Evolutionary conservation across 2,113 vertebrate genomes (phyloP).

Genomic region (Sander vitreus): DNA sequence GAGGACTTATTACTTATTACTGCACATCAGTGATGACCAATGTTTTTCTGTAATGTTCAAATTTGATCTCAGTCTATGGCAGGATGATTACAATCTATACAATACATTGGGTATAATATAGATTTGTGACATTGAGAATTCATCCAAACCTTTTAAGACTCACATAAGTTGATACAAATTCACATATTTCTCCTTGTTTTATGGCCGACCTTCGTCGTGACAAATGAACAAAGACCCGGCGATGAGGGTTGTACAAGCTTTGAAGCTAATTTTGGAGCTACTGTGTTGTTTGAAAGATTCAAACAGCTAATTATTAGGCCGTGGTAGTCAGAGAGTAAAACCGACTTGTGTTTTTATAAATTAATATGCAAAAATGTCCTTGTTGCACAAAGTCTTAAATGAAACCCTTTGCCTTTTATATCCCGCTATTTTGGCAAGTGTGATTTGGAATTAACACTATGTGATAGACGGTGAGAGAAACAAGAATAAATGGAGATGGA

Average conservation of each 20-base stretch:
- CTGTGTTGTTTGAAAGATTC: slow-evolving; percentile 35
- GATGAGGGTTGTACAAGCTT: slow-evolving; percentile 2
- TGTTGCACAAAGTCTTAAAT: slow-evolving; percentile 1
- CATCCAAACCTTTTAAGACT: background rate
- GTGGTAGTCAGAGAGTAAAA: slow-evolving; percentile 6
- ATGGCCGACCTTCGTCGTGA: slow-evolving; percentile 3
- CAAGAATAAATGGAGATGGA: slow-evolving; percentile 15
- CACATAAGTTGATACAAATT: background rate
- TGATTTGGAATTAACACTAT: slow-evolving; percentile 29
- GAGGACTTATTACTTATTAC: too few species aligned
- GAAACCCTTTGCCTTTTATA: slow-evolving; percentile 10
- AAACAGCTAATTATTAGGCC: slow-evolving; percentile 14
- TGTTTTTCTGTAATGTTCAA: background rate
- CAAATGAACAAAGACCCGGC: background rate
- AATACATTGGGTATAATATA: background rate
- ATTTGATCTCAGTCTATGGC: background rate
- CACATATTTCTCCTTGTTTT: slow-evolving; percentile 11
- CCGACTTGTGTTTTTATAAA: slow-evolving; percentile 8
- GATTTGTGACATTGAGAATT: background rate
- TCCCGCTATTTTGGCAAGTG: slow-evolving; percentile 18
- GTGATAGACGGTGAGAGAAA: slow-evolving; percentile 43
- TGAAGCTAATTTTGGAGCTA: slow-evolving; percentile 16
- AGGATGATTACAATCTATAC: background rate
- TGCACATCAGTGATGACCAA: background rate
- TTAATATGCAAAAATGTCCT: background rate